phyloP scores from a whole-genome alignment of 2,113 vertebrate genomes.

The Apeltes quadracus region DNA sequence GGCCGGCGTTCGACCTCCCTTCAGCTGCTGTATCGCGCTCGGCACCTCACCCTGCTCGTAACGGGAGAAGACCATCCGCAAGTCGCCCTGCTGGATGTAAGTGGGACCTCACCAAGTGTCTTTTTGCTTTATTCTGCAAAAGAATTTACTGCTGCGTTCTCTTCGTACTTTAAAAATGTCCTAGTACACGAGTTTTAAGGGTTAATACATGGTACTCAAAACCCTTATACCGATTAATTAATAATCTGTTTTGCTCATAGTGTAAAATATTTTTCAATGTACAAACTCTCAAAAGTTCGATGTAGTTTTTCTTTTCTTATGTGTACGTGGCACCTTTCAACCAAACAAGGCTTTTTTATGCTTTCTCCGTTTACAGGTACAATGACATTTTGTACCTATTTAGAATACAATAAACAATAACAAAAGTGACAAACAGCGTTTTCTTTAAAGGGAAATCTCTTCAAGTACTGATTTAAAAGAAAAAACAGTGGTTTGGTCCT shows the following conservation, averaged over 20 bases:
- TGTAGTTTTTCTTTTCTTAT: too few relatives aligned
- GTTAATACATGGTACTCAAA: background rate
- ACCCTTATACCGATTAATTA: background rate
- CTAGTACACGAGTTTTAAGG: background rate
- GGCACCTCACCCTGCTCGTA: conserved; percentile 92
- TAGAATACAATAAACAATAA: background rate
- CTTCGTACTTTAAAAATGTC: background rate
- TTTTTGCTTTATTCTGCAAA: background rate
- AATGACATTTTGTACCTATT: too few relatives aligned
- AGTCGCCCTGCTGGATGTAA: conserved; percentile 90
- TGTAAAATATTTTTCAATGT: too few relatives aligned
- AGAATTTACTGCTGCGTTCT: background rate
- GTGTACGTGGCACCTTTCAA: background rate
- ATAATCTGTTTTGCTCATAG: background rate
- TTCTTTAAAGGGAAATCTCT: background rate
- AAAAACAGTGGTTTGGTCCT: background rate
- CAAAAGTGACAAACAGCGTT: background rate
- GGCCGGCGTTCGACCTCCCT: conserved; percentile 86
- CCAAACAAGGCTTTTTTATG: background rate
- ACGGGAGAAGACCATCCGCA: conserved; percentile 94
- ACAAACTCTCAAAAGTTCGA: too few relatives aligned
- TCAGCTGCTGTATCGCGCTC: conserved; percentile 89
- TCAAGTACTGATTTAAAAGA: background rate
- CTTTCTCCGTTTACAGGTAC: too few relatives aligned
- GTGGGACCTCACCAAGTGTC: conserved; percentile 50